Evolutionary conservation across 1,140 invertebrate genomes (phyloP), one percentile per base, ranked within the genome.

Genomic region (Linepithema humile): DNA sequence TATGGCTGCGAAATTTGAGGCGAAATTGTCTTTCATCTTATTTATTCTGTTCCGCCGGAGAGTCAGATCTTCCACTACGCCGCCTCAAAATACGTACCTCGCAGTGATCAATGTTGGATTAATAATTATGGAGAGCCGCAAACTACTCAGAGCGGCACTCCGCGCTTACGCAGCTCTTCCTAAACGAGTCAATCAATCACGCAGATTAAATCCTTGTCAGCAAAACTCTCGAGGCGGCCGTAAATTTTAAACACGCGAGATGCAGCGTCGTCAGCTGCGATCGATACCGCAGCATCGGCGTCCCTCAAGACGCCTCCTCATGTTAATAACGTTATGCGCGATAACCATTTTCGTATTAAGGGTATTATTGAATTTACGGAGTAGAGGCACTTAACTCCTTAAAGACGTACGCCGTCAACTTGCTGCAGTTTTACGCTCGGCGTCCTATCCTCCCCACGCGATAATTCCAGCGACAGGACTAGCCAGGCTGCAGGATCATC

Each of bases 151-250:
- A 35, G 64, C n/a, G 6, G 20, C 26, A 38, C 17, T 57, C 26
- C 26, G 59, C 53, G 73, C 26, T 77, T 77, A 77, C 82, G 82
- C 60, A 78, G 73, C 73, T 83, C 48, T 55, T 40, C 59, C 55
- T 32, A 78, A 83, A 83, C 82, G 74, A 78, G 35, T 78, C 73
- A 57, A 83, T 83, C 82, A 78, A 78, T 83, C 82, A 83, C 73
- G 73, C 38, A 57, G 82, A 83, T 78, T 78, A 83, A 83, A 83
- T 83, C 82, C 73, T 78, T 65, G 82, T 83, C 82, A 77, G 82
- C 82, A 48, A 78, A 83, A 83, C 53, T 83, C 73, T 38, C 78
- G 74, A 83, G 50, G 38, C 62, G 35, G 60, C 38, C 48, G 72
- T 83, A 83, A 83, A 83, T 83, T 83, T 83, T 78, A 83, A 83